Conservation (phyloP, 2,797 vertebrate species). For the Aeoliscus strigatus region DNA sequence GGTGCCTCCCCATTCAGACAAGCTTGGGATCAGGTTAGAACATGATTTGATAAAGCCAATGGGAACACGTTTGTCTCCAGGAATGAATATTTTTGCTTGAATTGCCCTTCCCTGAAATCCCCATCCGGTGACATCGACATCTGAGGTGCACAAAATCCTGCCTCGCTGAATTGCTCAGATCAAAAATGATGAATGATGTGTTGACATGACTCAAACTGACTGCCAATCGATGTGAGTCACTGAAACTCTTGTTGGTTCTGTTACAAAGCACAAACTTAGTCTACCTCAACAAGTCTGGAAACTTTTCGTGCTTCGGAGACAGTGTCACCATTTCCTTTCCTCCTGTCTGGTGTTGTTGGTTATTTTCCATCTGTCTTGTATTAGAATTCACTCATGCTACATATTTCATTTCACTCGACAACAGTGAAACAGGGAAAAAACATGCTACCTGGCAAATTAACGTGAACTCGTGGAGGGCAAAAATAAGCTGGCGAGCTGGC, state of each 20-base stretch:
- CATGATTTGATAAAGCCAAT: no score
- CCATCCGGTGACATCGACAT: no score
- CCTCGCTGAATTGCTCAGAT: constrained; percentile 14
- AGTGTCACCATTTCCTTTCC: constrained; percentile 31
- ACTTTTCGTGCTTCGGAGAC: constrained; percentile 36
- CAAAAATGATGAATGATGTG: constrained; percentile 9
- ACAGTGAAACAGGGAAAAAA: constrained; percentile 22
- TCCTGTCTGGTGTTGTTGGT: constrained; percentile 15
- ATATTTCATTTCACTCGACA: constrained; percentile 5
- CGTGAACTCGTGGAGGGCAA: background rate
- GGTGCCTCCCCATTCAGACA: no score
- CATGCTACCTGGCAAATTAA: no score
- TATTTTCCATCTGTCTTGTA: constrained; percentile 20
- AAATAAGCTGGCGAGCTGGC: constrained; percentile 28
- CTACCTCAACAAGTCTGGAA: constrained; percentile 48
- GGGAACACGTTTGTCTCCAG: no score
- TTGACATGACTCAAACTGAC: constrained; percentile 15
- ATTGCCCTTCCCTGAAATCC: no score
- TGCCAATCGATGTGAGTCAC: constrained; percentile 22
- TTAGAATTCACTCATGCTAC: no score
- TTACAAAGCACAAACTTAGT: constrained; percentile 24
- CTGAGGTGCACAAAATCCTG: no score
- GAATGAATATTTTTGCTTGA: no score
- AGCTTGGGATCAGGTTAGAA: no score
- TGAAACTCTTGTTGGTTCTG: constrained; percentile 4